A percentile compares a stretch with the other conserved stretches of the same genome.
Evolutionary conservation across 2,113 vertebrate genomes (phyloP).

Genomic region (Serinus canaria): DNA sequence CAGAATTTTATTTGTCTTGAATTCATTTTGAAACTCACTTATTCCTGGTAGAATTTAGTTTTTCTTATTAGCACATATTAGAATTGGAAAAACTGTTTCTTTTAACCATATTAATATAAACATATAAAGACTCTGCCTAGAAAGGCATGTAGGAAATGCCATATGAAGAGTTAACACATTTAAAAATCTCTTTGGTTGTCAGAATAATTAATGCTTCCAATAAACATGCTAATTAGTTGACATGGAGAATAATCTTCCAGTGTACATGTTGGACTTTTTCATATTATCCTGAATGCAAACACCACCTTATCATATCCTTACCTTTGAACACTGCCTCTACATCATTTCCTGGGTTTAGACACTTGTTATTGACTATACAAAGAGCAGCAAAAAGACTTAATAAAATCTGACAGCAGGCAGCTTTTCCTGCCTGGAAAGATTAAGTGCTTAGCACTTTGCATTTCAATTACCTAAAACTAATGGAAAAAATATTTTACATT

Average conservation of each 20-base stretch:
- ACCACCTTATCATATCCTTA: constrained; percentile 74
- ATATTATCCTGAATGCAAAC: constrained; percentile 74
- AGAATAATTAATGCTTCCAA: constrained; percentile 76
- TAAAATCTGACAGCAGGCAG: constrained; percentile 82
- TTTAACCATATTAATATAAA: not conserved
- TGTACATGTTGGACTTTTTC: constrained; percentile 61
- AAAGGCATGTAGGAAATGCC: not conserved
- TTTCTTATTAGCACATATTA: not conserved
- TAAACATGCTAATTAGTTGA: constrained; percentile 83
- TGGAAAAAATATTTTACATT: constrained; percentile 80
- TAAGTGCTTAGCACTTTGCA: constrained; percentile 76
- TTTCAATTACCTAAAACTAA: constrained; percentile 83
- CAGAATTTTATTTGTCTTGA: not conserved
- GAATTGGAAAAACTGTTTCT: not conserved
- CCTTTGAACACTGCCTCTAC: constrained; percentile 71
- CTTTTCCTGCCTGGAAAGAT: constrained; percentile 77
- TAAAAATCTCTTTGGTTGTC: constrained; percentile 67
- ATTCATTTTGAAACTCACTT: not conserved
- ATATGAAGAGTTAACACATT: constrained; percentile 61
- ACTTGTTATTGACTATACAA: constrained; percentile 76
- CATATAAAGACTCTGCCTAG: not conserved
- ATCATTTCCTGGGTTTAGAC: constrained; percentile 74
- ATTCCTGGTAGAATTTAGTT: not conserved
- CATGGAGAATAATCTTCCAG: constrained; percentile 70
- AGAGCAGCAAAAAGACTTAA: constrained; percentile 77